A percentile compares a stretch with the other conserved stretches of the same genome.
Conservation (phyloP, 2,797 vertebrate species). For the Sternarchorhynchus goeldii region DNA sequence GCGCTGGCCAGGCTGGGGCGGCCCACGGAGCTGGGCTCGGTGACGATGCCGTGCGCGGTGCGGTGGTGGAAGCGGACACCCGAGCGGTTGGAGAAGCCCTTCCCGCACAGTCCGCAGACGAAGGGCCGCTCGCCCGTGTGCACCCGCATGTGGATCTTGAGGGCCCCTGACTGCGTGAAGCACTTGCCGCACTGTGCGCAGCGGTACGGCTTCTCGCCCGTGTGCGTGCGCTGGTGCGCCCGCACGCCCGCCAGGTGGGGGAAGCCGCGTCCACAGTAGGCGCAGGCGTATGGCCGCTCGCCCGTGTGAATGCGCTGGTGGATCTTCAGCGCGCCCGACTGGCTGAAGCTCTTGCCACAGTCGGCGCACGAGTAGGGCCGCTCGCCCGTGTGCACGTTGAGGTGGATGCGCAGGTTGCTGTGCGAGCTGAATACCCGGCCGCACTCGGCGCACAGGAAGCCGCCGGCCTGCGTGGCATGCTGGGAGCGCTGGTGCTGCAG, state of each 20-base stretch:
- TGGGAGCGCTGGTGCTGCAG: constrained; percentile 80
- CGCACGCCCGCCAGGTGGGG: constrained; percentile 79
- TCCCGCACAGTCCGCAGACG: constrained; percentile 75
- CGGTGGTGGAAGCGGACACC: constrained; percentile 80
- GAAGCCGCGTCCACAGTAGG: constrained; percentile 77
- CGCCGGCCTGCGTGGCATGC: constrained; percentile 70
- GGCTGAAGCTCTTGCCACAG: constrained; percentile 82
- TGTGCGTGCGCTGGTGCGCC: constrained; percentile 81
- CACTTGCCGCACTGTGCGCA: constrained; percentile 80
- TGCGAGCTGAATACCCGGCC: constrained; percentile 80
- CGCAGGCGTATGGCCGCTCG: constrained; percentile 76
- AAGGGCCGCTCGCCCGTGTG: constrained; percentile 82
- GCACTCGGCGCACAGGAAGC: constrained; percentile 78
- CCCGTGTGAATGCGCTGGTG: constrained; percentile 80
- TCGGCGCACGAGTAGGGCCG: constrained; percentile 76
- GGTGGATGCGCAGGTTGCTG: constrained; percentile 82
- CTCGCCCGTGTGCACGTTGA: constrained; percentile 80
- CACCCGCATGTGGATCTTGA: constrained; percentile 79
- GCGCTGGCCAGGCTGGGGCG: constrained; percentile 50
- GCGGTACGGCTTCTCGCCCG: constrained; percentile 80
- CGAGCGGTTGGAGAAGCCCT: constrained; percentile 78
- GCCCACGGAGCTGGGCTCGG: constrained; percentile 59
- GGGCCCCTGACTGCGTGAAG: constrained; percentile 81
- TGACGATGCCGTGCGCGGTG: constrained; percentile 72
- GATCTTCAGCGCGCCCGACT: constrained; percentile 80